Base-by-base conservation (phyloP, 2,888 invertebrate genomes). In the Agrochola circellaris region DNA sequence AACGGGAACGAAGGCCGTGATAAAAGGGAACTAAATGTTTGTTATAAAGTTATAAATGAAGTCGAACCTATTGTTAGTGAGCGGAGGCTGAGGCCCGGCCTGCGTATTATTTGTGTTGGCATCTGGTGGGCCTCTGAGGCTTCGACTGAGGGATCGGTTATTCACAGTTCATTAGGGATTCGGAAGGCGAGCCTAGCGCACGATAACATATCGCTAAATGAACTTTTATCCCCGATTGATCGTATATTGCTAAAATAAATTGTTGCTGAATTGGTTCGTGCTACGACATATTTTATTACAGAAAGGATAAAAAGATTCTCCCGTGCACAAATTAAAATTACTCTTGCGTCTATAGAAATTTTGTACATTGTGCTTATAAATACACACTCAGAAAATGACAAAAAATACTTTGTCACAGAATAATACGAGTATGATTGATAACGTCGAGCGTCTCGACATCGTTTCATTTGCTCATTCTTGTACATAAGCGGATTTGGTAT, bases 91-190 rank as follows among this genome's bases (percentile, higher is more conserved):
- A 62, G 79, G 68, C 68, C 70, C 56, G 64, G 67, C 51, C 56
- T 76, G 75, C 77, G 77, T 79, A 85, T 68, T 77, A 83, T 84
- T 86, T 87, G 85, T 83, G 79, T 87, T 65, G 84, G 81, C 90
- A 90, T 91, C 90, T 90, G 89, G 86, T 84, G 86, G 87, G 54
- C 23, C 30, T 20, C n/a, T 15, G 72, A 60, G 56, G 69, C 73
- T 73, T 26, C 68, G 54, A 13, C 88, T 88, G 89, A 88, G 85
- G 89, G 88, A 85, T 82, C 86, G 85, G 88, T 81, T 90, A 89
- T 89, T 92, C 90, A 91, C 93, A 91, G 91, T 89, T 94, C 92
- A 93, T 93, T 93, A 92, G 90, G 90, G 89, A 92, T 93, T 92
- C 90, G 87, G 89, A 88, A 88, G 89, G 89, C 89, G 89, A 87